phyloP scores from a whole-genome alignment of 2,888 invertebrate species.

The Ectemnius continuus region DNA sequence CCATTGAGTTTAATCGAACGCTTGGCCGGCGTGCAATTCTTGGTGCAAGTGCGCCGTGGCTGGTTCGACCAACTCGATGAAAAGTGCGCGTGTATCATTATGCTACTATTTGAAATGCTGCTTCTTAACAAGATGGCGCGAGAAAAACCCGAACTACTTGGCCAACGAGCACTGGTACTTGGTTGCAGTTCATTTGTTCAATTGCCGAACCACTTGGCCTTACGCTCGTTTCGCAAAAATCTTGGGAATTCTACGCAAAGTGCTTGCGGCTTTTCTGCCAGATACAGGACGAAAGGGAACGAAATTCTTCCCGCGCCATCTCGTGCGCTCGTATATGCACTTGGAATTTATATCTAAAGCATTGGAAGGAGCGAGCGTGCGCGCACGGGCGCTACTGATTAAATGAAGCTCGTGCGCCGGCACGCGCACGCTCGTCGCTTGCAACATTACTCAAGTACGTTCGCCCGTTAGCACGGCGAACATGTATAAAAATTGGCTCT shows the following conservation, averaged over 20 bases:
- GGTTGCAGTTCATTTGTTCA: neutral
- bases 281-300: conserved; percentile 28
- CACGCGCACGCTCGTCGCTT: conserved; percentile 46
- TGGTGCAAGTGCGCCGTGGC: conserved; percentile 23
- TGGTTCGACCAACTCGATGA: conserved; percentile 75
- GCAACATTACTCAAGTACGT: conserved; percentile 56
- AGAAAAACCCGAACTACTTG: conserved; percentile 47
- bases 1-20: conserved; percentile 74
- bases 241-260: neutral
- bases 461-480: conserved; percentile 65
- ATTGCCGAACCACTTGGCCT: neutral
- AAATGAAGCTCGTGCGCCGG: neutral
- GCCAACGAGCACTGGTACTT: neutral
- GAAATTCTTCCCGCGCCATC: conserved; percentile 55
- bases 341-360: conserved; percentile 39
- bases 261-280: neutral
- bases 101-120: conserved; percentile 44
- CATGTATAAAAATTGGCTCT: conserved; percentile 71
- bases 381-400: conserved; percentile 2
- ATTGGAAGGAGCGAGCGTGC: conserved; percentile 48
- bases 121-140: conserved; percentile 56
- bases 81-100: conserved; percentile 68
- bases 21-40: conserved; percentile 16
- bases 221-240: neutral
- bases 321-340: conserved; percentile 45